Evolutionary conservation across 2,888 invertebrate genomes (phyloP), one percentile per base, ranked within the genome.

Genomic region (Panopea generosa): DNA sequence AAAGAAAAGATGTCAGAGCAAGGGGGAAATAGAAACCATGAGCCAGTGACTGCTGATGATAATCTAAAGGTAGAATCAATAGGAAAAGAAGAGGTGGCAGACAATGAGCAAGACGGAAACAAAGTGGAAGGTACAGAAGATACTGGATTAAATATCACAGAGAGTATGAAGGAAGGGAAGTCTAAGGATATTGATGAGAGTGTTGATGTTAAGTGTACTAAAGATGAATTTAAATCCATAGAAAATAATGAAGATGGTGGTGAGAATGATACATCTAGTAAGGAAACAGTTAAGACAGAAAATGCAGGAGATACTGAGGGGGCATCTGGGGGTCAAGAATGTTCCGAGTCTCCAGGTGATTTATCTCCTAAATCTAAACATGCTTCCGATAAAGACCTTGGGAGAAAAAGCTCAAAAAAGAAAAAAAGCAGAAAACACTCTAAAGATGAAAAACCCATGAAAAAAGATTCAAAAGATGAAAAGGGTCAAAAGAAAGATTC

Each of bases 381-480:
- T 33, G 33, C 33, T 33, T 4, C 33, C 11, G 33, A 33, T 33
- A 60, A 16, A 29, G 50, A 18, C 14, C 22, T 27, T n/a, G 6
- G 11, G 2, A 38, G 57, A 22, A 20, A 57, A 43, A 1, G 29
- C 16, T 33, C 33, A 18, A 52, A 52, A 20, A 24, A 52, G 22
- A 20, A 20, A 6, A 33, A 57, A 18, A 53, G 14, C 9, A 53
- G 29, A 4, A 26, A 53, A 26, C 6, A 22, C 22, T 53, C 53
- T 7, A 53, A 53, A 53, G 53, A 53, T 7, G 29, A 53, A 53
- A 29, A 24, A 27, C 24, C 56, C 1, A 24, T 47, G 40, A 71
- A 77, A 50, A 71, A 52, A 40, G 33, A 57, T 22, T 55, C 70
- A 22, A 71, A 73, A 43, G 67, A 67, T 7, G 57, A 66, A 24